A percentile compares a stretch with the other conserved stretches of the same genome.
These are phyloP conservation scores for Dendrophyllia cribrosa DNA, from an alignment of 64 coral and sea anemone genomes.

Conservation along the genomic window DNA sequence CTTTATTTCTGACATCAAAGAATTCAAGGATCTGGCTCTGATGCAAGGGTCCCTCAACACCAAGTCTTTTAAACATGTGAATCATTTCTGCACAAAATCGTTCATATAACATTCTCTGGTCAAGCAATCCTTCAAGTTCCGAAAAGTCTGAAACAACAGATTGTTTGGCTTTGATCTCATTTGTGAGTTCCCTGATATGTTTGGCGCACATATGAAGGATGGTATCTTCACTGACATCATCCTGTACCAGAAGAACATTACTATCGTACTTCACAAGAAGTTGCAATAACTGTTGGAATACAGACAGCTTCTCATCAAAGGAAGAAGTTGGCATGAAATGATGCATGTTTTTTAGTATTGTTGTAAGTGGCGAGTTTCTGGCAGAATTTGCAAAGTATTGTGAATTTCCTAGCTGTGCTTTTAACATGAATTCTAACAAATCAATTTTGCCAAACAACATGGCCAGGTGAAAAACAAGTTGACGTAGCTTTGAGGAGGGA, in stretches of 20 bases:
- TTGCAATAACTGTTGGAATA: not conserved
- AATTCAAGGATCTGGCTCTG: not conserved
- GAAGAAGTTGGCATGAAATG: not conserved
- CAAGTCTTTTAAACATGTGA: not conserved
- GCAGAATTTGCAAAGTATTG: not conserved
- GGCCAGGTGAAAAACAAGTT: not conserved
- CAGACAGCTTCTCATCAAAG: not conserved
- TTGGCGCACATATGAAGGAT: slow-evolving; percentile 5
- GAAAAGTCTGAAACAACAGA: not conserved
- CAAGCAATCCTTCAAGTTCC: not conserved
- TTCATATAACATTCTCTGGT: not conserved
- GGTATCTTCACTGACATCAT: not conserved
- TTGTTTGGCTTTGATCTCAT: not conserved
- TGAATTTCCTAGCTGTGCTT: not conserved
- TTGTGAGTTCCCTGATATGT: not conserved
- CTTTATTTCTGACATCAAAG: not conserved
- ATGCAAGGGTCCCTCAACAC: not conserved
- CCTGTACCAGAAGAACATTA: not conserved
- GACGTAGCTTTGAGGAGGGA: not conserved
- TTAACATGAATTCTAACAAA: not conserved
- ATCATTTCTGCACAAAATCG: not conserved
- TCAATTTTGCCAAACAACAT: not conserved
- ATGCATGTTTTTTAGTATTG: not conserved
- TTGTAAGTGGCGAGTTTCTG: not conserved
- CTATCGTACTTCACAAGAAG: slow-evolving; percentile 5